Base-by-base conservation (phyloP, 2,113 vertebrate genomes). In the Pituophis catenifer region DNA sequence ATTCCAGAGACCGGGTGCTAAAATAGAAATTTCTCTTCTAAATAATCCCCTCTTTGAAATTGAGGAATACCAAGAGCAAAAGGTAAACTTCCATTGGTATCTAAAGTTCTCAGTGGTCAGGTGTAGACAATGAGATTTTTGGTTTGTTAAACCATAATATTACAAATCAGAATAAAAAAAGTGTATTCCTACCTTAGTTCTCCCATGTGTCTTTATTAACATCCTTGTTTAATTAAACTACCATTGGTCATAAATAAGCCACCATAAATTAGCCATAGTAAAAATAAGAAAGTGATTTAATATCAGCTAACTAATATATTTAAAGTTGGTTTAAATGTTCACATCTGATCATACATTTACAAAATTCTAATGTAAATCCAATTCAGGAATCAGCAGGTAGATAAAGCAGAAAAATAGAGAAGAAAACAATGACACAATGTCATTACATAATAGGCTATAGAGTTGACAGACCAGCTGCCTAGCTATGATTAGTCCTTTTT, bases 401-500 rank as follows among this genome's bases (percentile, higher is more conserved):
- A 52, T 86, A 86, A 90, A 90, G 33, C 89, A 86, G 62, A 89
- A 90, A 93, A 90, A 86, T 85, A 89, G 65, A 52, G 70, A 92
- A 90, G 57, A 86, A 93, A 93, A 90, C 48, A 93, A 90, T 93
- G 81, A 59, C 75, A 93, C 70, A 90, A 90, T 93, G 86, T 48
- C 29, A 55, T 93, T 93, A 93, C 86, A 62, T 93, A 90, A 90
- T 90, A 93, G 92, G 48, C 92, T 93, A 89, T 86, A n/a, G 75
- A 90, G 90, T 93, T 93, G 92, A 93, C 92, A 93, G 21, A 90
- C 92, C 89, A 93, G 92, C 70, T 93, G 75, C 81, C 92, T 90
- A 54, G 81, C 89, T 90, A 93, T 93, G n/a, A 86, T 90, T 87
- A 90, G 48, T n/a, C 54, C 13, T 65, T 93, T 93, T 90, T 93